These are phyloP conservation scores for Myotis brandtii DNA, from an alignment of 2,113 vertebrate species.

Conservation along the genomic window DNA sequence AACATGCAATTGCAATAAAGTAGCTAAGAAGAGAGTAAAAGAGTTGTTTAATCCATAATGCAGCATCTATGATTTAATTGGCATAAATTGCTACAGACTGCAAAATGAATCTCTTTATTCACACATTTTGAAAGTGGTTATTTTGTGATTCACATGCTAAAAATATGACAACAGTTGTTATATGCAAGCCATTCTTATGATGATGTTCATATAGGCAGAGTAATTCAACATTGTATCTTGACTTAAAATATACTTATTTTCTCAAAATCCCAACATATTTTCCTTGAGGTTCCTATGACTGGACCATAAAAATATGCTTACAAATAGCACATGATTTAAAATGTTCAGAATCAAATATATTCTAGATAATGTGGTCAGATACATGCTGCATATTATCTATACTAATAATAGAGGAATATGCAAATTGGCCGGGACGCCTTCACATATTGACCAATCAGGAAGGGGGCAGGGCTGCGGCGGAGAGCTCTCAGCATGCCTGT, in stretches of 20 bases:
- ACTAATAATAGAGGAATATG: no score
- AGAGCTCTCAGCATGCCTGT: no score
- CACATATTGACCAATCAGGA: no score
- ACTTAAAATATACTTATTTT: neutral
- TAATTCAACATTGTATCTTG: neutral
- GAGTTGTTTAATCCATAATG: neutral
- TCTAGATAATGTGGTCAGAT: neutral
- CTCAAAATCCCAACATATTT: neutral
- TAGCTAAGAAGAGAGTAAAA: slow-evolving; percentile 18
- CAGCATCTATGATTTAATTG: neutral
- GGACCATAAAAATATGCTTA: neutral
- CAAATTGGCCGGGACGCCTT: no score
- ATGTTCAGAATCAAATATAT: neutral
- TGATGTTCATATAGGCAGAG: slow-evolving; percentile 15
- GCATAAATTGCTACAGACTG: neutral
- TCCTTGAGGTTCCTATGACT: neutral
- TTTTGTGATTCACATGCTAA: slow-evolving; percentile 48
- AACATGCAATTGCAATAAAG: neutral
- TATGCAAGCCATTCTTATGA: neutral
- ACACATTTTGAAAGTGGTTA: neutral
- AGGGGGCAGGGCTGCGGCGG: no score
- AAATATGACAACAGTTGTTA: slow-evolving; percentile 52
- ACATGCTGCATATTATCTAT: neutral
- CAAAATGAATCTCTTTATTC: slow-evolving; percentile 25
- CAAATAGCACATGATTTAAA: neutral